Conservation (phyloP, 2,113 vertebrate species). For the Podarcis raffonei region DNA sequence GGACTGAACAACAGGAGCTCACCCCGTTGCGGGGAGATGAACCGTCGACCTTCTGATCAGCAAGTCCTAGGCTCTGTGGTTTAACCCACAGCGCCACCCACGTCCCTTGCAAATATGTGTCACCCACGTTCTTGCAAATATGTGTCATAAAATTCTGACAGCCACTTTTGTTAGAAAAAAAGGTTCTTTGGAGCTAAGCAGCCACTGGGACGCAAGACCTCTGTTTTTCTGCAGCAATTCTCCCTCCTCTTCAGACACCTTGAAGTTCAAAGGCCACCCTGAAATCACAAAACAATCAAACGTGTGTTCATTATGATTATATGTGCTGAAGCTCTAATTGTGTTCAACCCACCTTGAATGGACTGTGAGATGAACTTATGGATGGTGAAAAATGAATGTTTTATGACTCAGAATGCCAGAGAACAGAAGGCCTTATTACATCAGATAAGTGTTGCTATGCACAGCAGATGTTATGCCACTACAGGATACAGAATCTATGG, state of each 20-base stretch:
- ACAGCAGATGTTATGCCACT: constrained; percentile 56
- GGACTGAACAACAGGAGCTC: too few species aligned
- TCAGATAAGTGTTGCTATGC: constrained; percentile 60
- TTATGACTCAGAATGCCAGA: constrained; percentile 53
- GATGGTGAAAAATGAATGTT: background rate
- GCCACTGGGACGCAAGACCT: too few species aligned
- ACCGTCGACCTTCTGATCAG: too few species aligned
- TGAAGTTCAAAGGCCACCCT: background rate
- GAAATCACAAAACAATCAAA: background rate
- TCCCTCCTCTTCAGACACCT: background rate
- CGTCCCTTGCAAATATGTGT: too few species aligned
- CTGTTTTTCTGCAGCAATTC: background rate
- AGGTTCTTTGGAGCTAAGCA: background rate
- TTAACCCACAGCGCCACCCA: too few species aligned
- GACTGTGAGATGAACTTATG: background rate
- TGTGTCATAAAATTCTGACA: background rate
- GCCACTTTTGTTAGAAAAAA: background rate
- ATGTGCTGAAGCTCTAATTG: background rate
- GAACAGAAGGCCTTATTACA: constrained; percentile 64
- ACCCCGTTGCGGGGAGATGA: too few species aligned
- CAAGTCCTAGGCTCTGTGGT: too few species aligned
- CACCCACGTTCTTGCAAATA: background rate
- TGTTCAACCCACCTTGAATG: background rate
- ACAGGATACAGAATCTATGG: constrained; percentile 42
- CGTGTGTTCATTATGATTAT: background rate